Percentiles rank a stretch among this genome's conserved stretches.
These are phyloP conservation scores for Theristicus caerulescens DNA, from an alignment of 2,113 vertebrate genomes.

Conservation along the genomic window DNA sequence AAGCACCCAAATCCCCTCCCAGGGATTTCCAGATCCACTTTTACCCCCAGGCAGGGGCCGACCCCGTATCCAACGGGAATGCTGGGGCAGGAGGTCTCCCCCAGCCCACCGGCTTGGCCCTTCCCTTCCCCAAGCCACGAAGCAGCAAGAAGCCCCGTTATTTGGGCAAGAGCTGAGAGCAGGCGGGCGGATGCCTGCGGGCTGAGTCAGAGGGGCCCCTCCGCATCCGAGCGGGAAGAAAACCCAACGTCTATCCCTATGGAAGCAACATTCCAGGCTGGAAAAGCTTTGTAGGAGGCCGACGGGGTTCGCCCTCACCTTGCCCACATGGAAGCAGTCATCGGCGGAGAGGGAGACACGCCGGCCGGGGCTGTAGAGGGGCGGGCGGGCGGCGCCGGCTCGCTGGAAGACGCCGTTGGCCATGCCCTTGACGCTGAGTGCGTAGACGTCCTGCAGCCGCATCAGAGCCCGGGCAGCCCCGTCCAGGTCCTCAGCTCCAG, in stretches of 20 bases:
- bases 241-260: rapidly evolving
- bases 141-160: background rate
- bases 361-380: constrained; percentile 75
- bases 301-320: constrained; percentile 61
- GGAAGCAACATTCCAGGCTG: rapidly evolving
- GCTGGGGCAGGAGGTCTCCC: background rate
- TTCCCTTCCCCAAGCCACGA: background rate
- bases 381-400: background rate
- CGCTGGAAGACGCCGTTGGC: constrained; percentile 82
- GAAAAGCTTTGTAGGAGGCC: background rate
- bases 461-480: constrained; percentile 88
- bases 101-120: background rate
- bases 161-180: background rate
- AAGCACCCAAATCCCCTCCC: background rate
- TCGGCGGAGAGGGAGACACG: constrained; percentile 82
- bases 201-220: background rate
- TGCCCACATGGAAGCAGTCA: constrained; percentile 93
- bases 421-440: constrained; percentile 81
- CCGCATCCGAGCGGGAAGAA: rapidly evolving
- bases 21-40: rapidly evolving
- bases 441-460: constrained; percentile 92
- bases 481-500: constrained; percentile 84
- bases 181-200: background rate
- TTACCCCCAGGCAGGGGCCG: rapidly evolving
- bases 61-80: background rate